phyloP scores from a whole-genome alignment of 2,113 vertebrate species.

The human region DNA sequence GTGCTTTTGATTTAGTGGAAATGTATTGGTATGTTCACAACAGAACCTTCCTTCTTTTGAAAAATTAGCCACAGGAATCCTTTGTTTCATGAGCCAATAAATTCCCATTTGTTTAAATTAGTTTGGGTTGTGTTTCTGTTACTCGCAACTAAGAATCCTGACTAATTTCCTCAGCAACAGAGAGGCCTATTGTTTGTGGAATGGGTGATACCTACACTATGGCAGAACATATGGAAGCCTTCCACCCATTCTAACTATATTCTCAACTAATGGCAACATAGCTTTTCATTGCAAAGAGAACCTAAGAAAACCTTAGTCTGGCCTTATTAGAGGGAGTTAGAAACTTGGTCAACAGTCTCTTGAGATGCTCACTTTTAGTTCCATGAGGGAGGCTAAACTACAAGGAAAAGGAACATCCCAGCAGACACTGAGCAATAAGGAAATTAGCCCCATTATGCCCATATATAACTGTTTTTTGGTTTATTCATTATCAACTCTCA shows the following conservation, averaged over 20 bases:
- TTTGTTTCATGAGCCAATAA: neutral
- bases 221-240: neutral
- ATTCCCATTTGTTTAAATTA: neutral
- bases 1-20: neutral
- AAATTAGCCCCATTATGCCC: neutral
- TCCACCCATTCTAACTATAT: neutral
- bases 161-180: neutral
- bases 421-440: neutral
- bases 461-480: neutral
- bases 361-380: neutral
- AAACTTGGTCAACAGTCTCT: neutral
- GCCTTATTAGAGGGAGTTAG: neutral
- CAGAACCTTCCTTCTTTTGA: neutral
- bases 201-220: neutral
- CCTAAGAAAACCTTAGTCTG: neutral
- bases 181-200: neutral
- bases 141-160: neutral
- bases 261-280: neutral
- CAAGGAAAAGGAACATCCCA: neutral
- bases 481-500: neutral
- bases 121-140: neutral
- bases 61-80: neutral
- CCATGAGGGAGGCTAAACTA: neutral
- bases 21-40: neutral
- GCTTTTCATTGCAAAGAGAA: neutral